These are phyloP conservation scores for Leptobrachium ailaonicum DNA, from an alignment of 2,113 vertebrate genomes.

Conservation along the genomic window DNA sequence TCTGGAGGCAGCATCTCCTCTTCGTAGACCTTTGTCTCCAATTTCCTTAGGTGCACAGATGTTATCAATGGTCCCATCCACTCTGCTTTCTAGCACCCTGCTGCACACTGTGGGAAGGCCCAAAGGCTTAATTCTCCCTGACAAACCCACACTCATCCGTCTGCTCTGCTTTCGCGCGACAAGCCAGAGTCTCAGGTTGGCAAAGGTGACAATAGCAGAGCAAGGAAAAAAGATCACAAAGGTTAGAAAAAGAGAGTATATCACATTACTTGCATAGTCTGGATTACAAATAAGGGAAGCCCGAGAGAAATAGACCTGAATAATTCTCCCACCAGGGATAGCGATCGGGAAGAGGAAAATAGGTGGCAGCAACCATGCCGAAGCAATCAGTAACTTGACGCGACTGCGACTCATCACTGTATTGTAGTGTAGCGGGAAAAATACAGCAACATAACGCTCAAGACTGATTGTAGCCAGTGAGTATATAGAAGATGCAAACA, in stretches of 20 bases:
- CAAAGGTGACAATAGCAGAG: conserved; percentile 73
- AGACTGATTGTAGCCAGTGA: conserved; percentile 75
- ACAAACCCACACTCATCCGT: conserved; percentile 25
- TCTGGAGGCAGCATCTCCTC: conserved; percentile 68
- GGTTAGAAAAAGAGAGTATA: conserved; percentile 70
- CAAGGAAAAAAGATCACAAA: conserved; percentile 78
- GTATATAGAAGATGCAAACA: conserved; percentile 76
- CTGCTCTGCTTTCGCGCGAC: conserved; percentile 70
- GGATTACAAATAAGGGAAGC: conserved; percentile 80
- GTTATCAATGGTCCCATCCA: background rate
- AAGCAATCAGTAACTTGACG: conserved; percentile 67
- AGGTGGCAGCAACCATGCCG: conserved; percentile 76
- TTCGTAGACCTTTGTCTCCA: conserved; percentile 47
- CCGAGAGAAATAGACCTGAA: conserved; percentile 73
- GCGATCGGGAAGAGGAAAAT: conserved; percentile 69
- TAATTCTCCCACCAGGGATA: conserved; percentile 69
- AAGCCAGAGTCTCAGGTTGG: conserved; percentile 76
- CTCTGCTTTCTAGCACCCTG: background rate
- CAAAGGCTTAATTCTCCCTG: background rate
- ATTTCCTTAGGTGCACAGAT: background rate
- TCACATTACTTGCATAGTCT: conserved; percentile 72
- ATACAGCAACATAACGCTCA: conserved; percentile 76
- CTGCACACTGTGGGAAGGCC: conserved; percentile 23
- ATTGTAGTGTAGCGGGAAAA: conserved; percentile 74
- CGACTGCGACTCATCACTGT: conserved; percentile 68